A percentile compares a stretch with the other conserved stretches of the same genome.
Conservation (phyloP, 2,797 vertebrate genomes). For the Mastacembelus armatus region DNA sequence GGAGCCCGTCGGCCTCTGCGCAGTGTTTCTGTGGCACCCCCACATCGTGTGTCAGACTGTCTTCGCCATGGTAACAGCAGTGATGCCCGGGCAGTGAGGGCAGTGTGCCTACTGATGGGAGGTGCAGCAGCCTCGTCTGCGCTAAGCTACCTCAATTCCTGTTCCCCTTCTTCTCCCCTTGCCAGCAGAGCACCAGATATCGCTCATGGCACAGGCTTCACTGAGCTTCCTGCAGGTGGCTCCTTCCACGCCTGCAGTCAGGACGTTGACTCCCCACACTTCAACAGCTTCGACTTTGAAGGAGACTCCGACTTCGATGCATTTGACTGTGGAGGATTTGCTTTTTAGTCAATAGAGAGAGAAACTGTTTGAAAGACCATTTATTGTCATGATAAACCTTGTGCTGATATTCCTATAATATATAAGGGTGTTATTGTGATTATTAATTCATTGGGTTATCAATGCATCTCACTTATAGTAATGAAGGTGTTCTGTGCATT, state of each 20-base stretch:
- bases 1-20: slow-evolving; percentile 53
- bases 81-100: slow-evolving; percentile 82
- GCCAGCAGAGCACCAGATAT: slow-evolving; percentile 59
- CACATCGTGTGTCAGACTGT: slow-evolving; percentile 81
- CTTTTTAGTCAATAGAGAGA: slow-evolving; percentile 75
- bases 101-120: slow-evolving; percentile 88
- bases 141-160: slow-evolving; percentile 85
- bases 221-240: slow-evolving; percentile 67
- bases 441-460: slow-evolving; percentile 20
- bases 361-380: background rate
- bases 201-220: slow-evolving; percentile 64
- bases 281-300: slow-evolving; percentile 88
- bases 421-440: slow-evolving; percentile 33
- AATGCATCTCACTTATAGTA: slow-evolving; percentile 45
- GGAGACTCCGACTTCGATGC: slow-evolving; percentile 87
- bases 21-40: slow-evolving; percentile 64
- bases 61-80: slow-evolving; percentile 88
- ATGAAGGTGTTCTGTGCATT: slow-evolving; percentile 55
- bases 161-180: slow-evolving; percentile 72
- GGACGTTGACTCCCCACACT: slow-evolving; percentile 80
- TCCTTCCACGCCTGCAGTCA: slow-evolving; percentile 82
- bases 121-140: slow-evolving; percentile 86
- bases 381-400: slow-evolving; percentile 7
- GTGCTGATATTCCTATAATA: slow-evolving; percentile 25
- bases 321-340: slow-evolving; percentile 88